Evolutionary conservation across 2,888 invertebrate genomes (phyloP), one percentile per base, ranked within the genome.

Genomic region (Aphodius granarius): DNA sequence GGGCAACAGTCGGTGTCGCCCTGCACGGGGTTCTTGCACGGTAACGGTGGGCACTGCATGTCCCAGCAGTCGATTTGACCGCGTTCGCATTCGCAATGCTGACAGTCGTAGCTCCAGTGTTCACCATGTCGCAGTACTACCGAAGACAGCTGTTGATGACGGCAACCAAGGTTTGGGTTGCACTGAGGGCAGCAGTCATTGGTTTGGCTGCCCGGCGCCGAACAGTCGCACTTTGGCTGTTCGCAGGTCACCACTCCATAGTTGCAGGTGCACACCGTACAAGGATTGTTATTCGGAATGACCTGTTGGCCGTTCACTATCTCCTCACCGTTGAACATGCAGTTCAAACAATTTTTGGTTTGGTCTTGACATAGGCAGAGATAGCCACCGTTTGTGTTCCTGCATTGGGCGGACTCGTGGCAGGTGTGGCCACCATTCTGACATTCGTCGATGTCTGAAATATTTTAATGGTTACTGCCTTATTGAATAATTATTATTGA

Each of bases 31-130:
- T 91, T 90, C 77, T 89, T 88, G 85, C 94, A 94, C 73, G 90
- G 88, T 74, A 92, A 87, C 71, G 91, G 91, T 82, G 94, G 95
- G 87, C 96, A 96, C 86, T 94, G 93, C 86, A 95, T 90, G 84
- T 94, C 93, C 94, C 95, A 95, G 86, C 96, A 96, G 89, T 96
- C 96, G 82, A 94, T 92, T 88, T 96, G 95, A 72, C 96, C 96
- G 83, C 94, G 90, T 93, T 95, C 90, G 88, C 97, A 97, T 89
- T 96, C 95, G 89, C 97, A 97, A 79, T 94, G 94, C 89, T 95
- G 95, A 88, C 97, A 97, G 88, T 96, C 94, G 89, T 95, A 95
- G 81, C 94, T 93, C 96, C 97, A 97, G 83, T 92, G 91, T 86
- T 96, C 94, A 73, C 95, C 95, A 85, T 94, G 94, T 86, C 91